Base-by-base conservation (phyloP, 1,140 invertebrate species). In the Cotesia typhae region DNA sequence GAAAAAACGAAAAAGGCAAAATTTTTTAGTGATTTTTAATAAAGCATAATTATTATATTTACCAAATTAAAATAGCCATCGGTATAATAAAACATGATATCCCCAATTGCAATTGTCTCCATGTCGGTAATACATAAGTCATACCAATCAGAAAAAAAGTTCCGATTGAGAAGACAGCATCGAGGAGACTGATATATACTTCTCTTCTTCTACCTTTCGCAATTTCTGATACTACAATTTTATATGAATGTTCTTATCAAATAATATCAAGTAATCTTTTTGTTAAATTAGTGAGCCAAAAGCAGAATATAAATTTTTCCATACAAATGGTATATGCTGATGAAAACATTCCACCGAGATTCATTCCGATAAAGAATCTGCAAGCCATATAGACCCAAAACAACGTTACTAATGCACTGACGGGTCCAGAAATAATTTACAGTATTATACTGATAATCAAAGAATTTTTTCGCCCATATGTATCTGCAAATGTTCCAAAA, bases 291-390 rank as follows among this genome's bases (percentile, higher is more conserved):
- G 28, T 28, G 28, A 28, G 28, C 28, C 28, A 2, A 6, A 6
- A 9, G 6, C 4, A 47, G 6, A 47, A 17, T 28, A 1, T 59
- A 7, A 71, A 37, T 51, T 85, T 9, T 47, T 47, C 5, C 87
- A 87, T 81, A 92, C 90, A 85, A 68, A 90, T 86, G 0, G 91
- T 90, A 73, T 90, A 91, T 6, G 88, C 85, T 0, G 89, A 88
- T 78, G 90, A 88, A 76, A 89, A 90, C 7, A 90, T 78, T 12
- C 89, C 90, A 0, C 90, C 87, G 7, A 87, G 88, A n/a, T 88
- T 87, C 1, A 88, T 77, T 2, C 90, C 91, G 5, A 89, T 81
- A 0, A 88, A 76, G 68, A 90, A 85, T 41, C 90, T 83, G 0
- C 89, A 83, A 3, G 87, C 68, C 53, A 90, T 78, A 67, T 90